phyloP scores from a whole-genome alignment of 2,888 invertebrate genomes.

The Oscheius sp. region DNA sequence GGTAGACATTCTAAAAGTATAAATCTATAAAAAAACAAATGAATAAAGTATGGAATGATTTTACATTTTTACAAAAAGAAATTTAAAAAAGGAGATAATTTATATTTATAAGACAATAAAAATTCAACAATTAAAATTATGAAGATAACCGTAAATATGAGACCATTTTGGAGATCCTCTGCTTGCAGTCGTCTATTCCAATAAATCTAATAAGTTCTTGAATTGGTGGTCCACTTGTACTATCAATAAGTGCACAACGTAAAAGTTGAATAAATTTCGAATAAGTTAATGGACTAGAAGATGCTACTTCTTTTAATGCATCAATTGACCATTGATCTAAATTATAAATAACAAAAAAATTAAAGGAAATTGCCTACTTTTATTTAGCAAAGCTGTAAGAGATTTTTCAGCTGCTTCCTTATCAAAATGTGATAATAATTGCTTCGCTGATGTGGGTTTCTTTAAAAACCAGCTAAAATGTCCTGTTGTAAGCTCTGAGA shows the following conservation, averaged over 20 bases:
- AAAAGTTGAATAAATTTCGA: slow-evolving; percentile 42
- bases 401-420: background rate
- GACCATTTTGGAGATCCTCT: slow-evolving; percentile 42
- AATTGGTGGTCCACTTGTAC: slow-evolving; percentile 67
- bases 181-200: slow-evolving; percentile 53
- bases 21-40: background rate
- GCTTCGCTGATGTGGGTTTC: slow-evolving; percentile 35
- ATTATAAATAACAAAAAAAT: background rate
- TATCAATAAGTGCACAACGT: slow-evolving; percentile 61
- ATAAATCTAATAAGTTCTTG: slow-evolving; percentile 66
- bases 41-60: too few relatives aligned
- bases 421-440: slow-evolving; percentile 26
- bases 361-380: background rate
- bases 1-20: slow-evolving; percentile 2
- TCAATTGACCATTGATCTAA: slow-evolving; percentile 37
- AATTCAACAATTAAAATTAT: slow-evolving; percentile 4
- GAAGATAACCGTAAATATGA: slow-evolving; percentile 9
- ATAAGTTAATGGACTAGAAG: slow-evolving; percentile 33
- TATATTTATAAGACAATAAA: background rate
- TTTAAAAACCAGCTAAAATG: slow-evolving; percentile 53
- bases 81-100: slow-evolving; percentile 1
- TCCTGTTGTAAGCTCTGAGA: slow-evolving; percentile 47
- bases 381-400: background rate
- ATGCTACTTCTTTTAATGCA: slow-evolving; percentile 35
- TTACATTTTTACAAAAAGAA: too few relatives aligned